Base-by-base conservation (phyloP, 2,797 vertebrate genomes). In the Eutrigla gurnardus region DNA sequence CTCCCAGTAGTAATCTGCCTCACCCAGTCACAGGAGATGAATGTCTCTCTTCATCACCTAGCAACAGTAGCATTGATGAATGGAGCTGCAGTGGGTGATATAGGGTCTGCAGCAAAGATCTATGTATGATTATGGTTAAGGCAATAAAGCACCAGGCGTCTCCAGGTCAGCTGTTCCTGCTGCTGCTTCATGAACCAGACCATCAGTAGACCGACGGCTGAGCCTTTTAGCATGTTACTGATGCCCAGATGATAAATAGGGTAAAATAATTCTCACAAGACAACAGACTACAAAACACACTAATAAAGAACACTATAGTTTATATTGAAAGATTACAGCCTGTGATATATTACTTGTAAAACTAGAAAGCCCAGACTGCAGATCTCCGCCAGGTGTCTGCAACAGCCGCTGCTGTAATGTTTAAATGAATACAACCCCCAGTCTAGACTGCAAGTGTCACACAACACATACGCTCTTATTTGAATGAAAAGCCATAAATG, bases 21-120 rank as follows among this genome's bases (percentile, higher is more conserved):
- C 68, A 7, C 60, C 64, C 75, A 40, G 17, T 73, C 79, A 9
- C 55, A 11, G 63, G n/a, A 47, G 80, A 77, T 59, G 4, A 47
- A 73, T 39, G 57, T 73, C 71, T 67, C 70, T 70, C 61, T 18
- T 40, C 52, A 45, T 46, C 61, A 65, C 62, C 53, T 17, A 35
- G 75, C 73, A 65, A 68, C 76, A 63, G 61, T 0, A 6, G 62
- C 80, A 3, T 7, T 88, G 69, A 81, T 84, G 67, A 59, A 86
- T 59, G 64, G 49, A n/a, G 47, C 59, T 71, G 65, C 45, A 15
- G 63, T 39, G 33, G 66, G 74, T 65, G 65, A 78, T 64, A 7
- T 49, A 72, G 37, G 15, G 18, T 15, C 62, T 36, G 71, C 59
- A 60, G 69, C 35, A 62, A 25, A 72, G 15, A 62, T 66, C 53